Conservation (phyloP, 1,140 invertebrate species). For the Bombus superbus region DNA sequence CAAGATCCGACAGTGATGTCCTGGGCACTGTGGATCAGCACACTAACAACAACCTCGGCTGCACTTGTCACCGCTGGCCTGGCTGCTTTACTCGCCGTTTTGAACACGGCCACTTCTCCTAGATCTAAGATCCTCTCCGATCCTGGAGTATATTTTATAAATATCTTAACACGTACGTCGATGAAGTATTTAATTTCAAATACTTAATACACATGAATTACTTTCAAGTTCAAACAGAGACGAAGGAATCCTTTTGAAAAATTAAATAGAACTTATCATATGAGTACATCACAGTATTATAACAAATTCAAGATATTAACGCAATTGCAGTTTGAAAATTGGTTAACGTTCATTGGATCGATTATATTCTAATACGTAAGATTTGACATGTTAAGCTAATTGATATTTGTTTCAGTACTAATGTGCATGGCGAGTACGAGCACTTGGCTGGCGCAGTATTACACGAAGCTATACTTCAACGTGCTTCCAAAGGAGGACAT, state of each 20-base stretch:
- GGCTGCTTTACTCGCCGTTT: slow-evolving; percentile 88
- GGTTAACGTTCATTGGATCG: neutral
- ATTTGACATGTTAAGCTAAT: neutral
- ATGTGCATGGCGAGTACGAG: slow-evolving; percentile 87
- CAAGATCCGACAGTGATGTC: slow-evolving; percentile 87
- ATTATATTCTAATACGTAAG: neutral
- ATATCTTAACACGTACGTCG: slow-evolving; percentile 88
- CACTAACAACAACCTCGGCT: slow-evolving; percentile 86
- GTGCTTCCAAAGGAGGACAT: slow-evolving; percentile 90
- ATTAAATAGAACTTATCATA: too few species aligned
- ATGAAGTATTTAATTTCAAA: neutral
- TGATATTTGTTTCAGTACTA: slow-evolving; percentile 84
- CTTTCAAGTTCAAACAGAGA: neutral
- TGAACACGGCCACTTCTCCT: slow-evolving; percentile 90
- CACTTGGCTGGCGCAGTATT: slow-evolving; percentile 90
- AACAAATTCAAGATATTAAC: too few species aligned
- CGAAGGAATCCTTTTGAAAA: neutral
- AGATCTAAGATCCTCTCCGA: slow-evolving; percentile 88
- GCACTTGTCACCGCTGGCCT: slow-evolving; percentile 87
- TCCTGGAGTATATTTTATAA: slow-evolving; percentile 92
- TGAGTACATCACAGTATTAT: too few species aligned
- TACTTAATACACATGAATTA: neutral
- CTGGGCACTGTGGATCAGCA: slow-evolving; percentile 89
- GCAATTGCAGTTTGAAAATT: neutral
- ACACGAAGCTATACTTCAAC: slow-evolving; percentile 88